Base-by-base conservation (phyloP, 2,888 invertebrate genomes). In the Lissonota sp. region DNA sequence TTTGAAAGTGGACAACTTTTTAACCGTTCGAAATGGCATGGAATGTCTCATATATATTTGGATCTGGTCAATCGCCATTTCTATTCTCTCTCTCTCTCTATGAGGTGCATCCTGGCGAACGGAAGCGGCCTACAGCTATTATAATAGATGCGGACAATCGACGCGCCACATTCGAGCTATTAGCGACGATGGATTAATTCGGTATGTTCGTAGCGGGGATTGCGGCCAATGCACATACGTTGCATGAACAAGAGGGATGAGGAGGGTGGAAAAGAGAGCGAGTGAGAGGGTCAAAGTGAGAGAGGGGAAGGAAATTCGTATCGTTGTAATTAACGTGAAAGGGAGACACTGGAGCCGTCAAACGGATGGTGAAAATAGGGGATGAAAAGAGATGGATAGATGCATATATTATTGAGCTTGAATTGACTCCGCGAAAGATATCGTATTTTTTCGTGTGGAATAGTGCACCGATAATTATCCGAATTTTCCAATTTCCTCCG, bases 141-240 rank as follows among this genome's bases (percentile, higher is more conserved):
- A 74, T 77, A 74, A 77, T 77, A 64, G 69, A 74, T 73, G 60
- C 73, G 49, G 12, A 57, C 76, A 81, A 81, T 81, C 73, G 80
- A 53, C 73, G 72, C 64, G 51, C 58, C 77, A 60, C 53, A 42
- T 67, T 69, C 69, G 63, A 69, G 69, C 77, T 64, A 77, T 77
- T 77, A 81, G 77, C 64, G 80, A 77, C 60, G 26, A 26, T 26
- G 77, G 37, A 81, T 81, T 77, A 81, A 81, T 81, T 73, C 72
- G 70, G 69, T 70, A 77, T 70, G 63, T 72, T 63, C 63, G 57
- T 60, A 12, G 51, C 7, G 58, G 14, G 42, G 16, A 53, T 53
- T 1, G 62, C 42, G 39, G 26, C 53, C 37, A 26, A 63, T 49
- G 49, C 12, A 12, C 49, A 12, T 6, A 49, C 5, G n/a, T 26